A percentile compares a stretch with the other conserved stretches of the same genome.
Evolutionary conservation across 1,140 invertebrate species (phyloP).

Genomic region (Drosophila baimaii): DNA sequence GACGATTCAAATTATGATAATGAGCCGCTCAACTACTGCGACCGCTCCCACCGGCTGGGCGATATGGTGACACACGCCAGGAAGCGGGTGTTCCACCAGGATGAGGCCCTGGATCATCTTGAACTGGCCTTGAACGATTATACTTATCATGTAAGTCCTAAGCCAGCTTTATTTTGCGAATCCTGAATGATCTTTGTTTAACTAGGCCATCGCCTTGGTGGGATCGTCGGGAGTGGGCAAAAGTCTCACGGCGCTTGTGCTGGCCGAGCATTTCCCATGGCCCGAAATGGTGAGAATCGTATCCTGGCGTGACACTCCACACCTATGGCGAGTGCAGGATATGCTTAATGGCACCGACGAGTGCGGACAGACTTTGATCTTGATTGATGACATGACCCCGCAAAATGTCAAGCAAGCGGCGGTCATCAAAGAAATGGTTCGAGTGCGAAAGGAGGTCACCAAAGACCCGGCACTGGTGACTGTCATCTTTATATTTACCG

Average conservation of each 20-base stretch:
- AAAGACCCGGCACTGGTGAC: slow-evolving; percentile 9
- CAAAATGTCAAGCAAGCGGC: slow-evolving; percentile 25
- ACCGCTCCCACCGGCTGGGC: too few relatives aligned
- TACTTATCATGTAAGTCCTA: too few relatives aligned
- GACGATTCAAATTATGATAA: too few relatives aligned
- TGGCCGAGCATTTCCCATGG: slow-evolving; percentile 54
- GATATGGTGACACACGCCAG: too few relatives aligned
- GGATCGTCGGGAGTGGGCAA: slow-evolving; percentile 61
- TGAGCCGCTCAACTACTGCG: too few relatives aligned
- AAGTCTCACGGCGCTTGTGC: slow-evolving; percentile 38
- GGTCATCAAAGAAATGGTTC: slow-evolving; percentile 21
- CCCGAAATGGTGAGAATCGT: slow-evolving; percentile 45
- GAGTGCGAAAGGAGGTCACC: not conserved
- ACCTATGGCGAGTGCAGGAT: not conserved
- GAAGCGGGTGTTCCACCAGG: too few relatives aligned
- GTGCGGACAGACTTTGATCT: slow-evolving; percentile 58
- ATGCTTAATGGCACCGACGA: slow-evolving; percentile 1
- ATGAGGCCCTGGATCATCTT: too few relatives aligned
- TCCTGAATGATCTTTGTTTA: too few relatives aligned
- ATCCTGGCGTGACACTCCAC: slow-evolving; percentile 29
- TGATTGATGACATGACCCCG: slow-evolving; percentile 57
- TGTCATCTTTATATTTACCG: slow-evolving; percentile 57
- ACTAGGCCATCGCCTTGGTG: slow-evolving; percentile 41
- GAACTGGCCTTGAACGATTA: too few relatives aligned
- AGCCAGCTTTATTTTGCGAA: too few relatives aligned